These are phyloP conservation scores for Ips typographus DNA, from an alignment of 1,140 invertebrate genomes.

Conservation along the genomic window DNA sequence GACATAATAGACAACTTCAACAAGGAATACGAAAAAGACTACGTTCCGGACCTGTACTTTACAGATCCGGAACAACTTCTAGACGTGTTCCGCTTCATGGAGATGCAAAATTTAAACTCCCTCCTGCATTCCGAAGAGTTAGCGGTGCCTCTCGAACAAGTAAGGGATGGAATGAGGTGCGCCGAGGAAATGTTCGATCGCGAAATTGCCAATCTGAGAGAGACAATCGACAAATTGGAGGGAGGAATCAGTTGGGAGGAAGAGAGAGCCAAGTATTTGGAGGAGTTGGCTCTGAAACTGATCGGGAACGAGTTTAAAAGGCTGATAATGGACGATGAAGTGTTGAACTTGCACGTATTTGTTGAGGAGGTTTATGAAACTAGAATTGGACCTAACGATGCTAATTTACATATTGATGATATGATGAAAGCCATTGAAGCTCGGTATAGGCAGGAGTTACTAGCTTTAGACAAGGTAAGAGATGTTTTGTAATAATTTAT, in stretches of 20 bases:
- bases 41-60: slow-evolving; percentile 59
- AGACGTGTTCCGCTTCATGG: slow-evolving; percentile 58
- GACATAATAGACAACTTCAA: slow-evolving; percentile 57
- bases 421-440: slow-evolving; percentile 66
- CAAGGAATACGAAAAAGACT: slow-evolving; percentile 52
- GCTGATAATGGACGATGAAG: slow-evolving; percentile 58
- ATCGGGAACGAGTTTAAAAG: slow-evolving; percentile 54
- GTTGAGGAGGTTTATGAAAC: slow-evolving; percentile 67
- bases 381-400: slow-evolving; percentile 60
- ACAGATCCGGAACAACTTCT: slow-evolving; percentile 59
- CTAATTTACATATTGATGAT: slow-evolving; percentile 55
- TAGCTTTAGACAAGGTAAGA: slow-evolving; percentile 35
- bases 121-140: slow-evolving; percentile 64
- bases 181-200: slow-evolving; percentile 50
- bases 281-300: slow-evolving; percentile 53
- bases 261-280: slow-evolving; percentile 50
- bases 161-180: slow-evolving; percentile 54
- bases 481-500: neutral
- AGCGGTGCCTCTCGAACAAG: slow-evolving; percentile 57
- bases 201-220: slow-evolving; percentile 51
- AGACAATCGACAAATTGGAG: slow-evolving; percentile 53
- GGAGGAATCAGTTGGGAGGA: slow-evolving; percentile 54
- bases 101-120: slow-evolving; percentile 66
- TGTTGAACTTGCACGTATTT: slow-evolving; percentile 61
- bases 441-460: slow-evolving; percentile 55